These are phyloP conservation scores for Acanthoscelides obtectus DNA, from an alignment of 2,888 invertebrate species.

Conservation along the genomic window DNA sequence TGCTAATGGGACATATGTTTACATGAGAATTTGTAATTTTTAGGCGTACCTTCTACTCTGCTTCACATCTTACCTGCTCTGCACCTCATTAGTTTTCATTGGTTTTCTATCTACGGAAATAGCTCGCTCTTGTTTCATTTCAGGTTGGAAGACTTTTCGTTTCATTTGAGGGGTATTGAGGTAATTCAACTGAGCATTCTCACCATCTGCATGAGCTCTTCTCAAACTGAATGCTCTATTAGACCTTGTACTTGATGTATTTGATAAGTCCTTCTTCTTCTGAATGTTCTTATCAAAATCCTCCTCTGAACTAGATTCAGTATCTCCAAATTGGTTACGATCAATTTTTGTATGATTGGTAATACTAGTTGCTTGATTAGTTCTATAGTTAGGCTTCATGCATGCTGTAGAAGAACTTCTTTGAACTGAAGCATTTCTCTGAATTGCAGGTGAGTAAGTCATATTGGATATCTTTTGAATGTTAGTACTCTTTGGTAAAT, in stretches of 20 bases:
- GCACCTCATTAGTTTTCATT: slow-evolving; percentile 41
- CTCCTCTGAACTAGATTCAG: slow-evolving; percentile 51
- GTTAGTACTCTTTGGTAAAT: slow-evolving; percentile 38
- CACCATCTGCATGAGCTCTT: slow-evolving; percentile 56
- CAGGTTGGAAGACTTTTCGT: slow-evolving; percentile 49
- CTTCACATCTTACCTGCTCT: slow-evolving; percentile 36
- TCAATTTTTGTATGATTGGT: slow-evolving; percentile 41
- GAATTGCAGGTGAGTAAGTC: slow-evolving; percentile 33
- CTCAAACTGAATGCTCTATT: slow-evolving; percentile 72
- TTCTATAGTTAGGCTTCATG: slow-evolving; percentile 40
- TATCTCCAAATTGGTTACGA: slow-evolving; percentile 43
- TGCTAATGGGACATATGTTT: no score
- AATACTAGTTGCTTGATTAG: slow-evolving; percentile 32
- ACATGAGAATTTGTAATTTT: no score
- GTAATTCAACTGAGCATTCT: slow-evolving; percentile 49
- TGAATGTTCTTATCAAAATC: slow-evolving; percentile 46
- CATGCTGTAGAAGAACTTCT: slow-evolving; percentile 49
- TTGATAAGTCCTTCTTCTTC: slow-evolving; percentile 41
- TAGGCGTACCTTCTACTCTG: no score
- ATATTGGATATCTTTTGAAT: slow-evolving; percentile 30
- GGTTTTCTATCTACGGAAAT: slow-evolving; percentile 46
- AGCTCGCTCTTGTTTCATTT: slow-evolving; percentile 38
- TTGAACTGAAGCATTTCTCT: slow-evolving; percentile 40
- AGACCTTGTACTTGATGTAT: slow-evolving; percentile 56
- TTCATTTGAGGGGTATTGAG: slow-evolving; percentile 61